Evolutionary conservation across 2,797 vertebrate genomes (phyloP), one percentile per base, ranked within the genome.

Genomic region (Mallotus villosus): DNA sequence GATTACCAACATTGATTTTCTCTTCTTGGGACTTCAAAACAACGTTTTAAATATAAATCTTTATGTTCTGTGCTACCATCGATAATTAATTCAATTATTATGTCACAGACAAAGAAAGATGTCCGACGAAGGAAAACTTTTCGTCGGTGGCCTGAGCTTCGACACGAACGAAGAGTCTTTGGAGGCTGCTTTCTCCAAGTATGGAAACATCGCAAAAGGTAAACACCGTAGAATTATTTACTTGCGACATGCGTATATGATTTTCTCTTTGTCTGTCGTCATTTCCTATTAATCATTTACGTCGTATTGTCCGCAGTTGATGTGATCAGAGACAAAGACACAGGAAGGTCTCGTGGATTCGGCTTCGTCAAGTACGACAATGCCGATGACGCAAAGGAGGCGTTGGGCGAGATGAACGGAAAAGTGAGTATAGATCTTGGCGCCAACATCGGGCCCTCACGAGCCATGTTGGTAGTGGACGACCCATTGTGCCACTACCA

Each of bases 301-400:
- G 1, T 8, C 9, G 2, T 8, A 0, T 37, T 57, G 19, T 24
- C 68, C 74, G 0, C 63, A 98, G 97, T 98, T 49, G 96, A 98
- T 7, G 97, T 98, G 21, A 96, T 97, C 79, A 94, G 96, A 86
- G 97, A 98, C 92, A 90, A 96, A 88, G 97, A 98, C 79, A 97
- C 96, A 0, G 96, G 97, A 67, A 91, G 92, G 57, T 98, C 97
- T 19, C 92, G 97, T 65, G 96, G 97, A 0, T 98, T 98, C 63
- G 96, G 96, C 12, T 98, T 98, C 27, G 97, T 98, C 55, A 98
- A 97, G 17, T 98, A 95, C 34, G 96, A 97, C 70, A 98, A 95
- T 55, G 92, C 93, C 0, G 96, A 98, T 0, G 96, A 98, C 9
- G 96, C 97, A 0, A 98, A 97, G 81, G 96, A 98, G 0, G 97